Evolutionary conservation across 2,113 vertebrate species (phyloP).

Genomic region (Callionymus lyra): DNA sequence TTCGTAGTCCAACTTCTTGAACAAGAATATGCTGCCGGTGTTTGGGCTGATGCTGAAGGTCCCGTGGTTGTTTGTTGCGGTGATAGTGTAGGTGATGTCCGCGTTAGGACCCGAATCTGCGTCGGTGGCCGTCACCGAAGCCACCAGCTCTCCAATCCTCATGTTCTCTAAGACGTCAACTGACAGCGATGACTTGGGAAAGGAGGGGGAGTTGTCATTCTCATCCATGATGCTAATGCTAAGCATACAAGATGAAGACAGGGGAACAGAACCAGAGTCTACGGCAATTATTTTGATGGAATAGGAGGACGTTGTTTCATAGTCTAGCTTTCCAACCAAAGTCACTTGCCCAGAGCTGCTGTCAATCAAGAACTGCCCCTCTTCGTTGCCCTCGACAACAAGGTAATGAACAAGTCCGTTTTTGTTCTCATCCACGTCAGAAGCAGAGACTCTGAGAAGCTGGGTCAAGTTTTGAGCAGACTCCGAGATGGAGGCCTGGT

Average conservation of each 20-base stretch:
- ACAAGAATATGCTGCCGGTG: conserved; percentile 90
- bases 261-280: conserved; percentile 71
- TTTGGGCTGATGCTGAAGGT: conserved; percentile 94
- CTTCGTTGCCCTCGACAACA: conserved; percentile 83
- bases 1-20: conserved; percentile 90
- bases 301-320: conserved; percentile 83
- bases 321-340: conserved; percentile 84
- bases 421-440: conserved; percentile 86
- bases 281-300: conserved; percentile 83
- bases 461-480: conserved; percentile 83
- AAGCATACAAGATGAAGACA: conserved; percentile 83
- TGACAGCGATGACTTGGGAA: conserved; percentile 78
- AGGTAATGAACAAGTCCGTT: conserved; percentile 85
- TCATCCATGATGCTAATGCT: conserved; percentile 87
- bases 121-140: conserved; percentile 86
- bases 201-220: conserved; percentile 91
- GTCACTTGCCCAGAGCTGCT: conserved; percentile 82
- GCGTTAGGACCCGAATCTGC: conserved; percentile 88
- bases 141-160: conserved; percentile 90
- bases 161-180: conserved; percentile 93
- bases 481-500: conserved; percentile 91
- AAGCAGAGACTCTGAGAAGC: conserved; percentile 86
- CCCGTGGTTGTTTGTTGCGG: conserved; percentile 85
- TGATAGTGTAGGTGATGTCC: conserved; percentile 88
- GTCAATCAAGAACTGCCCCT: conserved; percentile 82